Conservation (phyloP, 2,797 vertebrate genomes). For the Discoglossus pictus region DNA sequence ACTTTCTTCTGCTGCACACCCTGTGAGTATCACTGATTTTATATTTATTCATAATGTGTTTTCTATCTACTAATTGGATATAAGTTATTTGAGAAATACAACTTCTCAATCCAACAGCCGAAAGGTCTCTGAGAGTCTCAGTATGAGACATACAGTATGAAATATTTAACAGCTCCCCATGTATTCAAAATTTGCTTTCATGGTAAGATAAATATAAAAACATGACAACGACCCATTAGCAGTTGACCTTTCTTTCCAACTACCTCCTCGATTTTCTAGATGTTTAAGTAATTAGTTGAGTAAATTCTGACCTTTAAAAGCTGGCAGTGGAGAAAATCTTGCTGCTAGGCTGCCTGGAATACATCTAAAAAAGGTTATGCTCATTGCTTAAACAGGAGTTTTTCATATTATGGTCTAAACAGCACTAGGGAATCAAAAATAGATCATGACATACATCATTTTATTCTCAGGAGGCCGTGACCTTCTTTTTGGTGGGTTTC, state of each 20-base stretch:
- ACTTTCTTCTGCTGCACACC: too few species aligned
- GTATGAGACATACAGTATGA: conserved; percentile 7
- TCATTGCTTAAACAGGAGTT: too few species aligned
- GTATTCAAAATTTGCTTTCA: conserved; percentile 15
- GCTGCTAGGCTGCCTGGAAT: background rate
- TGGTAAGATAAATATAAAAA: conserved; percentile 37
- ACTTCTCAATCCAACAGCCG: too few species aligned
- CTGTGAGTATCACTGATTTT: too few species aligned
- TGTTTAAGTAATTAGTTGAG: conserved; percentile 39
- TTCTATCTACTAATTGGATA: too few species aligned
- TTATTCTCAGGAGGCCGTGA: too few species aligned
- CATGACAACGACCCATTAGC: conserved; percentile 22
- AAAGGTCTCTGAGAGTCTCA: background rate
- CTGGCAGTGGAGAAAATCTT: conserved; percentile 6
- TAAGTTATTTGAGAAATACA: too few species aligned
- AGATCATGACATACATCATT: too few species aligned
- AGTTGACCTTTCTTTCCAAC: conserved; percentile 33
- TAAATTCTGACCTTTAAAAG: conserved; percentile 42
- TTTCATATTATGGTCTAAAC: too few species aligned
- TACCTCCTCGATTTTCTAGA: conserved; percentile 33
- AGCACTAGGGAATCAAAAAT: too few species aligned
- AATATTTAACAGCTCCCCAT: conserved; percentile 24
- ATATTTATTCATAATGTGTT: too few species aligned
- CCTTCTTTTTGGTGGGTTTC: too few species aligned
- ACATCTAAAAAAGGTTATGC: background rate